These are phyloP conservation scores for Taurulus bubalis DNA, from an alignment of 2,113 vertebrate species.

Conservation along the genomic window DNA sequence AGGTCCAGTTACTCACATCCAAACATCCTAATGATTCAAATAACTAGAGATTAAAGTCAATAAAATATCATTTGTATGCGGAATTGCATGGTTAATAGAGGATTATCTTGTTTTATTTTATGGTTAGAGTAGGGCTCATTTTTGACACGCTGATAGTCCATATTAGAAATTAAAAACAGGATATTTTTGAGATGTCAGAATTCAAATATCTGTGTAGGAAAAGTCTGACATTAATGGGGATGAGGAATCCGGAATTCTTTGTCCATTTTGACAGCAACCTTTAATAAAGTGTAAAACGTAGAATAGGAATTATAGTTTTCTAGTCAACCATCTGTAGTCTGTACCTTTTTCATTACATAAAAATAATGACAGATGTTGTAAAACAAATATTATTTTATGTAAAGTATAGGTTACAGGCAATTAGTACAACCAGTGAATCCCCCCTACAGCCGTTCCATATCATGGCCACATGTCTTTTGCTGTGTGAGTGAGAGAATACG, in stretches of 20 bases:
- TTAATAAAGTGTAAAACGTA: not conserved
- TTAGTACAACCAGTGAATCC: not conserved
- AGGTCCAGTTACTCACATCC: too few relatives aligned
- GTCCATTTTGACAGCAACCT: not conserved
- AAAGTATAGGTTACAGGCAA: slow-evolving; percentile 1
- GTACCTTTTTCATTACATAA: not conserved
- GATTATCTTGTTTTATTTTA: too few relatives aligned
- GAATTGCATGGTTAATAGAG: too few relatives aligned
- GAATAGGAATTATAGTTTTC: too few relatives aligned
- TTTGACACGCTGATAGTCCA: not conserved
- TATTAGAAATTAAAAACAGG: not conserved
- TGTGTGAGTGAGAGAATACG: slow-evolving; percentile 54
- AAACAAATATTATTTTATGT: too few relatives aligned
- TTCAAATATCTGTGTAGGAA: not conserved
- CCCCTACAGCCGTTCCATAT: slow-evolving; percentile 5
- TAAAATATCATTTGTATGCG: too few relatives aligned
- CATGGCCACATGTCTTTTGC: slow-evolving; percentile 62
- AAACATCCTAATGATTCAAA: too few relatives aligned
- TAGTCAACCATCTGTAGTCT: not conserved
- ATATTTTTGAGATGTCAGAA: not conserved
- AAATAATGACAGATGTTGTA: not conserved
- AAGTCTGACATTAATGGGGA: not conserved
- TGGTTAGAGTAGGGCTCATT: not conserved
- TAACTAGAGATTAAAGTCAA: too few relatives aligned
- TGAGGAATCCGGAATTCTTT: not conserved